These are phyloP conservation scores for Pocillopora meandrina DNA, from an alignment of 92 coral and sea anemone species.

Conservation along the genomic window DNA sequence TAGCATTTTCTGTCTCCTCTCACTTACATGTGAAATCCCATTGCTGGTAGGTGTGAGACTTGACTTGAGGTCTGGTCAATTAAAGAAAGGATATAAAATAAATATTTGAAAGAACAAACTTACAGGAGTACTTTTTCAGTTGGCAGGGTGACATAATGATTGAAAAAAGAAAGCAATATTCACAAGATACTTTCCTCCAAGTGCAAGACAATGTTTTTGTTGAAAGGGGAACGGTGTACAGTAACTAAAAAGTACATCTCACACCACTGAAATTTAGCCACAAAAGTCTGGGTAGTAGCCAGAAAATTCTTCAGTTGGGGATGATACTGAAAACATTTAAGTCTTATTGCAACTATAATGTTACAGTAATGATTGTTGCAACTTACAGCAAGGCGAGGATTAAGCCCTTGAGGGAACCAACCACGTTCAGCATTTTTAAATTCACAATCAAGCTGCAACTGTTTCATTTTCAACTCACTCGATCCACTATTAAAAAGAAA, in stretches of 20 bases:
- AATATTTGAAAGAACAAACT: neutral
- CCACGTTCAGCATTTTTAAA: slow-evolving; percentile 56
- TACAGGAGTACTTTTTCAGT: neutral
- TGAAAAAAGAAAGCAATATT: no score
- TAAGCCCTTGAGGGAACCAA: slow-evolving; percentile 62
- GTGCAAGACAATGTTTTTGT: no score
- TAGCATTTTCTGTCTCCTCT: no score
- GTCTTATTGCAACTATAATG: neutral
- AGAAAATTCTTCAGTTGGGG: no score
- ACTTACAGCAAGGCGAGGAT: slow-evolving; percentile 73
- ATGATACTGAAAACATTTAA: no score
- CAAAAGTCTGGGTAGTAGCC: no score
- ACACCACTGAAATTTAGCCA: no score
- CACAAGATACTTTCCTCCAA: no score
- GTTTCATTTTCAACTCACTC: slow-evolving; percentile 48
- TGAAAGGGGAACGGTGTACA: no score
- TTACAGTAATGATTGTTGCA: neutral
- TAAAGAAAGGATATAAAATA: neutral
- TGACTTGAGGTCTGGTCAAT: slow-evolving; percentile 24
- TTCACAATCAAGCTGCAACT: slow-evolving; percentile 61
- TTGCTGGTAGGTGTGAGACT: neutral
- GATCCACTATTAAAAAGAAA: neutral
- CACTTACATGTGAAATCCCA: slow-evolving; percentile 40
- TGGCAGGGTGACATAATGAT: no score
- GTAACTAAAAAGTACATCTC: no score